Evolutionary conservation across 1,140 invertebrate species (phyloP), one percentile per base, ranked within the genome.

Genomic region (Halesus radiatus): DNA sequence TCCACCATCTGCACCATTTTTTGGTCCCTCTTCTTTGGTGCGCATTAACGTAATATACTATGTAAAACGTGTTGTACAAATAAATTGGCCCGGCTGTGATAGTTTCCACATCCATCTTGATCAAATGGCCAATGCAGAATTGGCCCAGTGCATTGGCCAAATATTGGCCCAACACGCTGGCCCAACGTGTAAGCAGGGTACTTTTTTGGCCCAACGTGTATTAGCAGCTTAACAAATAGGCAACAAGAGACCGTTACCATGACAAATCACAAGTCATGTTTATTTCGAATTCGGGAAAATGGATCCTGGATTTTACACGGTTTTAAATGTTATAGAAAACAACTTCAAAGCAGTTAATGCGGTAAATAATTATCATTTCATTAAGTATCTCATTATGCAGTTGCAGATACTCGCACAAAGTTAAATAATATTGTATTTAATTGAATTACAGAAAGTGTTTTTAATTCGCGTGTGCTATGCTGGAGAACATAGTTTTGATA

Each of bases 311-410:
- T 74, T 74, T 56, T 29, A 72, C 66, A 73, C 60, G 50, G 85
- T 89, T 53, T 85, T 89, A 54, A 80, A 89, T 84, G 85, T 89
- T 22, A 88, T 89, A 0, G 86, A 89, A 66, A 86, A 87, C 45
- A 89, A 88, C 76, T 89, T 89, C 73, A 68, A 86, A 66, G 85
- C 81, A 78, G 32, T 86, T 50, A 83, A 84, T 22, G 85, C 88
- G 84, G 88, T 89, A 76, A 84, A 85, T 85, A 77, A 32, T n/a
- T 50, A 22, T 66, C 10, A 1, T 15, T 22, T 60, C 3, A 32
- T 52, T 32, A 29, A 10, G 66, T 16, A 45, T 23, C 16, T 62
- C 45, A 50, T 64, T 50, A 20, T 76, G 23, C 16, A 62, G 56
- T 13, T 76, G 23, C 16, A 62, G 56, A 76, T 77, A 26, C 23